These are phyloP conservation scores for Pedionomus torquatus DNA, from an alignment of 2,113 vertebrate genomes.

Conservation along the genomic window DNA sequence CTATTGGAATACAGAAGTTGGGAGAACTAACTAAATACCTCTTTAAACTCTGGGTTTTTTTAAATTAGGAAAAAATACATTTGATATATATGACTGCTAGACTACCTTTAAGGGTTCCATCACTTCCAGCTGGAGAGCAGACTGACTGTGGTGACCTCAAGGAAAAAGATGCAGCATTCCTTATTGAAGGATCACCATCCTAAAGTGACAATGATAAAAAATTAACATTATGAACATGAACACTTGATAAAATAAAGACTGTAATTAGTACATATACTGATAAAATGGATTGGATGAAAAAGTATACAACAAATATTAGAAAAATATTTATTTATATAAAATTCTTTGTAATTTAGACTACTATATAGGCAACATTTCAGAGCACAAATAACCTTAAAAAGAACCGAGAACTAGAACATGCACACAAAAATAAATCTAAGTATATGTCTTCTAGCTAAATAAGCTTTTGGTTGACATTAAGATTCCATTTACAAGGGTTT, in stretches of 20 bases:
- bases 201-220: conserved; percentile 62
- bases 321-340: not conserved
- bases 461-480: not conserved
- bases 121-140: conserved; percentile 92
- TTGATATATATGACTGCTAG: not conserved
- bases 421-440: not conserved
- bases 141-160: conserved; percentile 93
- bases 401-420: not conserved
- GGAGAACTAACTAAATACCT: not conserved
- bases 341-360: not conserved
- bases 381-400: not conserved
- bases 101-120: conserved; percentile 93
- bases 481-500: not conserved
- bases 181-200: conserved; percentile 91
- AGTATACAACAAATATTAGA: not conserved
- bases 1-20: not conserved
- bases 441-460: not conserved
- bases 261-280: not conserved
- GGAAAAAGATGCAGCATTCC: conserved; percentile 87
- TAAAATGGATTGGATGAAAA: not conserved
- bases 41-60: not conserved
- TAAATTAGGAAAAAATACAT: not conserved
- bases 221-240: conserved; percentile 6
- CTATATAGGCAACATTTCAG: not conserved
- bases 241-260: not conserved